Percentiles rank a stretch among this genome's conserved stretches.
Evolutionary conservation across 2,888 invertebrate genomes (phyloP).

Genomic region (Drosophila cracens): DNA sequence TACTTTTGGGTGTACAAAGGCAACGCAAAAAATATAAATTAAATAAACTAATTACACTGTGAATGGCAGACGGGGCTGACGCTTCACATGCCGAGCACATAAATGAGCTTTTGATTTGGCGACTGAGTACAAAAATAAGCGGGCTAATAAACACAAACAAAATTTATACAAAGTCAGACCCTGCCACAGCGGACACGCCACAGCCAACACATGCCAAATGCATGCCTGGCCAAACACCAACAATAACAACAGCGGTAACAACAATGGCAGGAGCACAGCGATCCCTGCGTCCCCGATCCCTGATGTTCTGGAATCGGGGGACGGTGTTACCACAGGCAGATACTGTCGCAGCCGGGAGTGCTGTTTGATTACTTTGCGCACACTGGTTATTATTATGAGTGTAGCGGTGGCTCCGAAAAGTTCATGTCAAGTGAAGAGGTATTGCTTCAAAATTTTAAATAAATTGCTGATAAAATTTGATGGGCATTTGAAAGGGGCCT

Average conservation of each 20-base stretch:
- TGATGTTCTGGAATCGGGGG: not conserved
- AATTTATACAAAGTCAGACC: conserved; percentile 57
- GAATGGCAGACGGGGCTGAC: conserved; percentile 16
- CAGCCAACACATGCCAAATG: conserved; percentile 60
- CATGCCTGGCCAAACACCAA: conserved; percentile 31
- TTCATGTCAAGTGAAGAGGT: conserved; percentile 49
- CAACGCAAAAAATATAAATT: conserved; percentile 59
- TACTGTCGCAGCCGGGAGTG: conserved; percentile 19
- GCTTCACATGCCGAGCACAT: conserved; percentile 29
- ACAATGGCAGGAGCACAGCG: conserved; percentile 9
- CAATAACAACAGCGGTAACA: conserved; percentile 16
- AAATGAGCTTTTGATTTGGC: conserved; percentile 77
- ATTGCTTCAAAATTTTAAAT: conserved; percentile 72
- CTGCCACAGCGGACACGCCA: conserved; percentile 57
- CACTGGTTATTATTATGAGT: conserved; percentile 42
- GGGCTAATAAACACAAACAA: conserved; percentile 68
- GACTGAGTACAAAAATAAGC: conserved; percentile 39
- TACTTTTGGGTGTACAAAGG: conserved; percentile 41
- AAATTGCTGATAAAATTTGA: conserved; percentile 77
- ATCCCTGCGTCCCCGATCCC: conserved; percentile 13
- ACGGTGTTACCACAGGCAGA: conserved; percentile 15
- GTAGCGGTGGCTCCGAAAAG: conserved; percentile 14
- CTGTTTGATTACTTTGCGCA: conserved; percentile 67
- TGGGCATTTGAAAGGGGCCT: conserved; percentile 49
- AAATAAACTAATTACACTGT: conserved; percentile 76